Evolutionary conservation across 2,888 invertebrate genomes (phyloP), one percentile per base, ranked within the genome.

Genomic region (Spilosoma lubricipeda): DNA sequence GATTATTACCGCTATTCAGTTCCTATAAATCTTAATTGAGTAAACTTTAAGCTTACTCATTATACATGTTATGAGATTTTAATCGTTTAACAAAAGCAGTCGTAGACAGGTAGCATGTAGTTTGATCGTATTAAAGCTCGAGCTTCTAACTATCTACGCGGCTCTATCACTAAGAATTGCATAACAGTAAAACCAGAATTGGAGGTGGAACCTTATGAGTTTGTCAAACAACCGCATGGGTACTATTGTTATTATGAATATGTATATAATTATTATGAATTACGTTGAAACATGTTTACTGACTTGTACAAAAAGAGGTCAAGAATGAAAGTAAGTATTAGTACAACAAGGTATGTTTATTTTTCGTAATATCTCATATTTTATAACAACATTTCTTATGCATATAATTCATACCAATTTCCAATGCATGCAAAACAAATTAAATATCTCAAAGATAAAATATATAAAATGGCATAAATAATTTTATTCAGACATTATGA

Each of bases 321-420:
- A 64, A 48, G 64, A 71, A 80, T 79, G 63, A 86, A 85, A 84
- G 7, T 67, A 76, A 66, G 30, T 63, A 69, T 77, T 81, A 82
- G 79, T 87, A 85, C 83, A 87, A 89, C 86, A 85, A 85, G 85
- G 85, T 93, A 91, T 89, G 83, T 84, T 93, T 94, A 93, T 90
- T 87, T 83, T 80, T 77, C 63, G 89, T 91, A 92, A 92, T 91
- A 89, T 92, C 85, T 90, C 84, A 86, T 88, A 86, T 86, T 88
- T 86, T 83, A 85, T 86, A 87, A 88, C 90, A 92, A 91, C 88
- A 90, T 91, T 83, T 90, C 87, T 86, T 89, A 90, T 88, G 90
- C 84, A 88, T 83, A 86, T 85, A 89, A 87, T 86, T 87, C 86
- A 89, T 87, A 89, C 81, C 84, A 86, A 87, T 82, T 85, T 86